Conservation (phyloP, 92 coral and sea anemone species). For the Scolanthus callimorphus region DNA sequence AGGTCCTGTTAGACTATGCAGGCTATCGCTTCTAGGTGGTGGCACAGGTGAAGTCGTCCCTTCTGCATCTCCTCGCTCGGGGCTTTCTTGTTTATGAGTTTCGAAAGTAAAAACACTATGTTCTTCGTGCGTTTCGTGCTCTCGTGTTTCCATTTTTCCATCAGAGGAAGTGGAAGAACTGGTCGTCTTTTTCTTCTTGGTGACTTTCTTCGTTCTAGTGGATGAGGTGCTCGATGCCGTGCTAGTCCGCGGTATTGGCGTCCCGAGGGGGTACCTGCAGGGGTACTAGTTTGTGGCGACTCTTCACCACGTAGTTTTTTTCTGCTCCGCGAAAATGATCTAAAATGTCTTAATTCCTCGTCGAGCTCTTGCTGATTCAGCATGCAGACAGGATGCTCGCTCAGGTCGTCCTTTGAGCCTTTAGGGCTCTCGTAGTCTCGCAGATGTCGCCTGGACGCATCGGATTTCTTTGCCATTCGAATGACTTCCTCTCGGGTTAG, state of each 20-base stretch:
- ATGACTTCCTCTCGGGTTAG: conserved; percentile 78
- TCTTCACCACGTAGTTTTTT: not conserved
- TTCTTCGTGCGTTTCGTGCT: not conserved
- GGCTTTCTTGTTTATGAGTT: not conserved
- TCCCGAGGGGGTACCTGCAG: conserved; percentile 17
- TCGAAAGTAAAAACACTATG: not conserved
- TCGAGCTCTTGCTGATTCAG: conserved; percentile 72
- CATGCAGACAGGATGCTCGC: conserved; percentile 55
- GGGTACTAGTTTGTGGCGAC: conserved; percentile 8
- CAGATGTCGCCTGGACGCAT: conserved; percentile 63
- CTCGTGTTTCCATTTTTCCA: not conserved
- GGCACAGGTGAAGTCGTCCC: not conserved
- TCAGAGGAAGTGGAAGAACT: not conserved
- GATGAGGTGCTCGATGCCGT: conserved; percentile 13
- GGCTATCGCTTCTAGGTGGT: not conserved
- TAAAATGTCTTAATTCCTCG: conserved; percentile 65
- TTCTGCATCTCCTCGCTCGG: too few relatives aligned
- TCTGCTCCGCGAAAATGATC: conserved; percentile 63
- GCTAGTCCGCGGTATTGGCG: conserved; percentile 22
- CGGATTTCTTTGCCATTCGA: conserved; percentile 90
- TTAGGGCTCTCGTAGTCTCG: conserved; percentile 57
- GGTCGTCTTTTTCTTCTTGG: not conserved
- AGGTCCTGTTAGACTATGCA: too few relatives aligned
- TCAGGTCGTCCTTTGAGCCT: conserved; percentile 59
- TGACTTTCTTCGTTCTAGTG: not conserved